Percentiles rank a stretch among this genome's conserved stretches.
Conservation (phyloP, 1,140 invertebrate species). For the Bombus sylvicola region DNA sequence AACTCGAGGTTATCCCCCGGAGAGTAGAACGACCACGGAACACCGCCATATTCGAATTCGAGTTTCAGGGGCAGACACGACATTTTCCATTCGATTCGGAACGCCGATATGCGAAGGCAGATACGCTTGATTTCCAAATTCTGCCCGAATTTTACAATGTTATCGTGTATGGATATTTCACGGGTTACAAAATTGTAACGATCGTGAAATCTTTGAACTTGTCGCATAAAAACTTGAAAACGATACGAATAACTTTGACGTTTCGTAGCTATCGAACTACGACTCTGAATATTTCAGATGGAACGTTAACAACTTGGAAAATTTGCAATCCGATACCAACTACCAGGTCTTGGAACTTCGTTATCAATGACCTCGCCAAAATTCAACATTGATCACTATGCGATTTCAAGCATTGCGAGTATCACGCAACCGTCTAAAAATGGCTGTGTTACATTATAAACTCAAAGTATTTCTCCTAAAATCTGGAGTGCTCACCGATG, state of each 20-base stretch:
- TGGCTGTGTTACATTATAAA: not conserved
- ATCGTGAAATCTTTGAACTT: not conserved
- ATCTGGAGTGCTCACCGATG: too few relatives aligned
- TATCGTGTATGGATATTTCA: not conserved
- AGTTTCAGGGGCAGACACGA: not conserved
- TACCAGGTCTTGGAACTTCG: not conserved
- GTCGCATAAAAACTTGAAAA: not conserved
- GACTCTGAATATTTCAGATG: not conserved
- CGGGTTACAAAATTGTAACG: not conserved
- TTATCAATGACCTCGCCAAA: not conserved
- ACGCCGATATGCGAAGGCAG: too few relatives aligned
- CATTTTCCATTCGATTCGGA: not conserved
- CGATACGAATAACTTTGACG: not conserved
- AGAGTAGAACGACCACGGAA: not conserved
- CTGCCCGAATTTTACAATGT: not conserved
- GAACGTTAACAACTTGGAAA: not conserved
- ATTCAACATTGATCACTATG: not conserved
- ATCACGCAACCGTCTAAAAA: not conserved
- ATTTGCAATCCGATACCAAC: not conserved
- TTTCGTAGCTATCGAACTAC: not conserved
- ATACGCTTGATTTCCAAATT: not conserved
- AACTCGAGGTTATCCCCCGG: slow-evolving; percentile 18
- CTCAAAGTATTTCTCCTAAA: not conserved
- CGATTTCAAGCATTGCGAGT: not conserved
- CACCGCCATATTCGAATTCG: not conserved